These are phyloP conservation scores for Muscina levida DNA, from an alignment of 2,888 invertebrate species.

Conservation along the genomic window DNA sequence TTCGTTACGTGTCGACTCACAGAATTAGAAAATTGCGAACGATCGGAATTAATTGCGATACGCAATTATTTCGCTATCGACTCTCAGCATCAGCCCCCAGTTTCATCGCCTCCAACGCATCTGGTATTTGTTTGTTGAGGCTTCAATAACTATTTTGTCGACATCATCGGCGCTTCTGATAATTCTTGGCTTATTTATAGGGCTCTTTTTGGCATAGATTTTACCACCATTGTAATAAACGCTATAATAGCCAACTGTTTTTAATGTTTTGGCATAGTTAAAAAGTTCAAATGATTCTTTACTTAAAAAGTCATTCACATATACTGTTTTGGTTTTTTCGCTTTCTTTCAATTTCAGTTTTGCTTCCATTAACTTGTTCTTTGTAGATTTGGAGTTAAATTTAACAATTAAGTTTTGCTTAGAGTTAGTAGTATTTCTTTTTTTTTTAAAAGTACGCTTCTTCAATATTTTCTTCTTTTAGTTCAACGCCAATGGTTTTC, in stretches of 20 bases:
- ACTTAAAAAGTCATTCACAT: constrained; percentile 19
- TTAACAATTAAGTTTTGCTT: constrained; percentile 22
- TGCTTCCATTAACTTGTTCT: constrained; percentile 15
- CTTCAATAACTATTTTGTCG: constrained; percentile 26
- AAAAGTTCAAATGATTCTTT: constrained; percentile 33
- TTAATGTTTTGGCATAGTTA: constrained; percentile 24
- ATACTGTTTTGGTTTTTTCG: constrained; percentile 13
- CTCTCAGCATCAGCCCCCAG: background rate
- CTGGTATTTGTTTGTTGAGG: constrained; percentile 1
- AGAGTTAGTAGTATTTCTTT: background rate
- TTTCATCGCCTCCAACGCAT: background rate
- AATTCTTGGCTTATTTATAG: background rate
- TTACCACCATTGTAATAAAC: constrained; percentile 8
- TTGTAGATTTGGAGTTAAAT: background rate
- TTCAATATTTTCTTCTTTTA: constrained; percentile 21
- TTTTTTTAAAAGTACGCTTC: constrained; percentile 6
- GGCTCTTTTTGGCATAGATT: constrained; percentile 25
- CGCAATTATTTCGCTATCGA: no score
- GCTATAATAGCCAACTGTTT: constrained; percentile 16
- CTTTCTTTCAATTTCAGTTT: constrained; percentile 20
- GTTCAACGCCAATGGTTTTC: background rate
- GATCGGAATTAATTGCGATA: no score
- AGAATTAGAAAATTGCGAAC: no score
- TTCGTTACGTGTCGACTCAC: no score
- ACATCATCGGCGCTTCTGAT: constrained; percentile 28